Evolutionary conservation across 2,113 vertebrate genomes (phyloP).

Genomic region (Oryzias woworae): DNA sequence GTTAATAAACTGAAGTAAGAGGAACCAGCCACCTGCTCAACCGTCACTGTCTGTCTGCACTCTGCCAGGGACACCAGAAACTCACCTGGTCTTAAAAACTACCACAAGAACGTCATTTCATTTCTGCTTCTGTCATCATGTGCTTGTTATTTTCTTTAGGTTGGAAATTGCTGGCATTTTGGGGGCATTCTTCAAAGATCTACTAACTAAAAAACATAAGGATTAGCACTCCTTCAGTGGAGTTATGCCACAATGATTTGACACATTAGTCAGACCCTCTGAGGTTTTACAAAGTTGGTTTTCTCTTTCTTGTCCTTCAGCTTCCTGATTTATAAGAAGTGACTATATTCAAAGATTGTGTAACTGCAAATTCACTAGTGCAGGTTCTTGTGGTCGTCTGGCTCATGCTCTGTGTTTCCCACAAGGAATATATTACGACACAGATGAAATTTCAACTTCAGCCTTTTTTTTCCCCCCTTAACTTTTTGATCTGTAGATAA

Average conservation of each 20-base stretch:
- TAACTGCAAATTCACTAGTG: slow-evolving; percentile 32
- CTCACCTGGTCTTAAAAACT: slow-evolving; percentile 42
- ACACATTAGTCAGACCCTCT: slow-evolving; percentile 41
- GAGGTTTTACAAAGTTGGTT: slow-evolving; percentile 51
- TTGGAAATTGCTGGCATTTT: neutral
- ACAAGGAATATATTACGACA: slow-evolving; percentile 53
- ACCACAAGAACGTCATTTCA: slow-evolving; percentile 40
- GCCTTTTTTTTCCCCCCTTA: slow-evolving; percentile 18
- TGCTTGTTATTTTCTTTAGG: neutral
- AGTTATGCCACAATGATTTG: slow-evolving; percentile 29
- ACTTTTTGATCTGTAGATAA: slow-evolving; percentile 21
- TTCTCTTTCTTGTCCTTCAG: slow-evolving; percentile 37
- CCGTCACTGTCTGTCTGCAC: slow-evolving; percentile 20
- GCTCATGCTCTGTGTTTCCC: slow-evolving; percentile 42
- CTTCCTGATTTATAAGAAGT: slow-evolving; percentile 41
- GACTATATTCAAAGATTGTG: slow-evolving; percentile 51
- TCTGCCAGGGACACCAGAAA: slow-evolving; percentile 44
- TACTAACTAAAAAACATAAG: neutral
- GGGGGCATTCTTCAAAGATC: neutral
- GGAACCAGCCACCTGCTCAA: neutral
- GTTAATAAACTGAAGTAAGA: slow-evolving; percentile 6
- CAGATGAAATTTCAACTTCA: slow-evolving; percentile 63
- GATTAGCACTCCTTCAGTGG: slow-evolving; percentile 21
- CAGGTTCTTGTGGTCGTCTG: slow-evolving; percentile 46
- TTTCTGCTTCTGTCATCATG: slow-evolving; percentile 20